These are phyloP conservation scores for Netelia inedita DNA, from an alignment of 2,888 invertebrate genomes.

Conservation along the genomic window DNA sequence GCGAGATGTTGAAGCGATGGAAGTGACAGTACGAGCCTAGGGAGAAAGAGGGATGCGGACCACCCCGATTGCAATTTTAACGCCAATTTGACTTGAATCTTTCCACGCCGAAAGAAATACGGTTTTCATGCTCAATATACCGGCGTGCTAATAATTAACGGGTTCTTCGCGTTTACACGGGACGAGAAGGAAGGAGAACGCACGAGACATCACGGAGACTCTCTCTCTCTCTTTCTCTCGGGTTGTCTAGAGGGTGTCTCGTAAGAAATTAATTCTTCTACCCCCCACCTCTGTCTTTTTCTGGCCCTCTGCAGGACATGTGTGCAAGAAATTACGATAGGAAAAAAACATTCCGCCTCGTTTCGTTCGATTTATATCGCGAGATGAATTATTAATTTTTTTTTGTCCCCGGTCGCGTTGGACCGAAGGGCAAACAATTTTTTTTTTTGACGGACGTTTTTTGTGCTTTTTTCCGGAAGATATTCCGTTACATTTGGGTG, in stretches of 20 bases:
- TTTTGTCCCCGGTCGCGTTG: not conserved
- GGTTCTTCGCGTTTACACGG: slow-evolving; percentile 63
- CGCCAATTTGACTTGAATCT: slow-evolving; percentile 84
- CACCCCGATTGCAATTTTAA: slow-evolving; percentile 85
- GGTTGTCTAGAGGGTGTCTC: slow-evolving; percentile 71
- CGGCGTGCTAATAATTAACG: slow-evolving; percentile 82
- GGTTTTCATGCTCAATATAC: slow-evolving; percentile 84
- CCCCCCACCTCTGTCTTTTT: too few relatives aligned
- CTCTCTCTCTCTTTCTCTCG: slow-evolving; percentile 29
- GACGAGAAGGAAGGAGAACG: not conserved
- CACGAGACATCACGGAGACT: slow-evolving; percentile 4
- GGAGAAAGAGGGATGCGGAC: slow-evolving; percentile 75
- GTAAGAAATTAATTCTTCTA: slow-evolving; percentile 30
- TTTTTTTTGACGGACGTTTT: slow-evolving; percentile 18
- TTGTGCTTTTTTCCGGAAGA: not conserved
- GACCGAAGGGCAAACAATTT: slow-evolving; percentile 10
- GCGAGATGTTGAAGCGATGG: slow-evolving; percentile 54
- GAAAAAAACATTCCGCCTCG: slow-evolving; percentile 27
- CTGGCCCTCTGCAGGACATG: slow-evolving; percentile 33
- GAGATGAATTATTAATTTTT: slow-evolving; percentile 53
- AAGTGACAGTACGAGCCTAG: slow-evolving; percentile 62
- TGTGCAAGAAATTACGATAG: slow-evolving; percentile 17
- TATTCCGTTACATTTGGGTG: slow-evolving; percentile 11
- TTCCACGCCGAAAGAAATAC: slow-evolving; percentile 81
- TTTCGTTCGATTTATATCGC: slow-evolving; percentile 39